Conservation (phyloP, 2,113 vertebrate genomes). For the Aix galericulata region DNA sequence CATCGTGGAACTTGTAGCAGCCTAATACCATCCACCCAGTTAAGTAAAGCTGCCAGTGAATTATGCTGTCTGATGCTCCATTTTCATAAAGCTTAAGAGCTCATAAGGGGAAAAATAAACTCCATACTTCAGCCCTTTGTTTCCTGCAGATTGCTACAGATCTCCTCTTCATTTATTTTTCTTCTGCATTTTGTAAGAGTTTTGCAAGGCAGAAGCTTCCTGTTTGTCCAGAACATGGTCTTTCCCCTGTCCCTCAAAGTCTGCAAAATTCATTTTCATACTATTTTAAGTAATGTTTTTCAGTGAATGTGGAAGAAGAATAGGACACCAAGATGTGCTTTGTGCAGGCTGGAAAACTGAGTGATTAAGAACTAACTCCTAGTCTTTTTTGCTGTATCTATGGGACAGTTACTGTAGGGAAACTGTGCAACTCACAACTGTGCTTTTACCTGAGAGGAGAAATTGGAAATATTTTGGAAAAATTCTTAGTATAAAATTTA, state of each 20-base stretch:
- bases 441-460: neutral
- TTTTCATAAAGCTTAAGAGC: neutral
- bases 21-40: neutral
- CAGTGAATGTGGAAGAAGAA: neutral
- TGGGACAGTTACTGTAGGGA: neutral
- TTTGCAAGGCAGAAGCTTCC: neutral
- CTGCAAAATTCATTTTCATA: neutral
- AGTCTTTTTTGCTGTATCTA: neutral
- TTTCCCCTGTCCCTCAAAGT: neutral
- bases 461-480: neutral
- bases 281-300: neutral
- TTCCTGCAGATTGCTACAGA: neutral
- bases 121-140: neutral
- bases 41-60: neutral
- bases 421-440: neutral
- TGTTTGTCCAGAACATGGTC: neutral
- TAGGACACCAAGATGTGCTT: neutral
- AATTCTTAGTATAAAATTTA: neutral
- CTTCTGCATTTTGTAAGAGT: neutral
- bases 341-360: neutral
- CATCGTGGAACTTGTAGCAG: neutral
- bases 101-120: neutral
- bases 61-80: neutral
- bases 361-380: neutral
- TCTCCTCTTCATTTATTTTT: neutral